These are phyloP conservation scores for Trichogramma dendrolimi DNA, from an alignment of 2,888 invertebrate genomes.

Conservation along the genomic window DNA sequence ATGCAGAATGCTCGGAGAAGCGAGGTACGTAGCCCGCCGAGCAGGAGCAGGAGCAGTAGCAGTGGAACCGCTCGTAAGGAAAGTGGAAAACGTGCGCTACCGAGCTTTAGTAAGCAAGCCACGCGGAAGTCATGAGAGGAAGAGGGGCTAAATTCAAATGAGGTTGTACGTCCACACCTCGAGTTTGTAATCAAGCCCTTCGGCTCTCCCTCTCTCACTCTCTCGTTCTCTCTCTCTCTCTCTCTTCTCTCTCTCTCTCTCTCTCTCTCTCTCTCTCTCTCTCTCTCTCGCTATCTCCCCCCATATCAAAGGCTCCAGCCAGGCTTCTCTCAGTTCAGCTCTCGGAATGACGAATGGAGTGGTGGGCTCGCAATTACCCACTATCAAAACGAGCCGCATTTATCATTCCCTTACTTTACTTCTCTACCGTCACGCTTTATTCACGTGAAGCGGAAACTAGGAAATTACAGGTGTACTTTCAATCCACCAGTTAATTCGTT, in stretches of 20 bases:
- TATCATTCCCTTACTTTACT: neutral
- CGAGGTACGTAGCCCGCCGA: too few species aligned
- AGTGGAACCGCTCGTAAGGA: conserved; percentile 14
- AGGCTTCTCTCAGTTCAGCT: neutral
- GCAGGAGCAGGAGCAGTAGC: neutral
- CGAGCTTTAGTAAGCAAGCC: neutral
- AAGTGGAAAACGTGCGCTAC: conserved; percentile 22
- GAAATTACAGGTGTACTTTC: too few species aligned
- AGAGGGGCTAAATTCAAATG: conserved; percentile 28
- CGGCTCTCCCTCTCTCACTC: too few species aligned
- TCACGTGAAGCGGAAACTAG: too few species aligned
- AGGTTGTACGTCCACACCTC: conserved; percentile 31
- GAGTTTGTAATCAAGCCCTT: conserved; percentile 27
- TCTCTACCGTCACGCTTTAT: neutral
- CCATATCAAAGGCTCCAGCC: neutral
- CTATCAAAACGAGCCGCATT: conserved; percentile 20
- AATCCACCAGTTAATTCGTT: too few species aligned
- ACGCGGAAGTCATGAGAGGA: conserved; percentile 16
- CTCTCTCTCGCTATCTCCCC: too few species aligned
- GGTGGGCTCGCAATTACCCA: conserved; percentile 22
- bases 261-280: too few species aligned
- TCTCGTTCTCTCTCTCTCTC: too few species aligned
- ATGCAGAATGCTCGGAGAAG: too few species aligned
- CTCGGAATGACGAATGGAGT: neutral
- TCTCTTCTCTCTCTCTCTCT: too few species aligned